Evolutionary conservation across 37 sponge, comb jelly and placozoan species (phyloP).

Genomic region (Beroe forskalii): DNA sequence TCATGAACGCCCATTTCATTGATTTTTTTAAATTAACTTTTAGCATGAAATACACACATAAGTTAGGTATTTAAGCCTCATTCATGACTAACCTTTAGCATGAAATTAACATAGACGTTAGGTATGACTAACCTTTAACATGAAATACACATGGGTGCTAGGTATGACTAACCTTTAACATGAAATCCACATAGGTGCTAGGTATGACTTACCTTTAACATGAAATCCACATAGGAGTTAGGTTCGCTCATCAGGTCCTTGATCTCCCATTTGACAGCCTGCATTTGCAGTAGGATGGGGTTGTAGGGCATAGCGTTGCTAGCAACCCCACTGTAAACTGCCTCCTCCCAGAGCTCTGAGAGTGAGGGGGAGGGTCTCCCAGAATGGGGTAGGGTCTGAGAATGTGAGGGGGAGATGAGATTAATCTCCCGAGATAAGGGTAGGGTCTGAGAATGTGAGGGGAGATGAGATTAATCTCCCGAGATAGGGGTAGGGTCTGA

Average conservation of each 20-base stretch:
- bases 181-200: constrained; percentile 77
- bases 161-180: constrained; percentile 71
- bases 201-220: constrained; percentile 71
- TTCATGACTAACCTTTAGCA: no score
- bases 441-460: background rate
- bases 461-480: background rate
- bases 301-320: background rate
- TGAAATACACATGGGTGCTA: constrained; percentile 77
- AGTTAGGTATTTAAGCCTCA: no score
- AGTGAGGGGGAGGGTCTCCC: no score
- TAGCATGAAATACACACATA: no score
- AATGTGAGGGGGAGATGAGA: background rate
- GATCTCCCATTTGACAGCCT: constrained; percentile 85
- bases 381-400: constrained; percentile 52
- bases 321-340: constrained; percentile 60
- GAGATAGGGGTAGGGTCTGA: constrained; percentile 20
- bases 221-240: constrained; percentile 78
- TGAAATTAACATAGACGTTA: no score
- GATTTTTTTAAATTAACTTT: no score
- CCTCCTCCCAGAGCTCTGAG: background rate
- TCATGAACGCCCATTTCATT: no score
- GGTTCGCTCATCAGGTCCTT: constrained; percentile 90
- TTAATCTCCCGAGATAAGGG: constrained; percentile 1
- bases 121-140: constrained; percentile 60
- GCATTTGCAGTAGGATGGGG: constrained; percentile 76